Evolutionary conservation across 2,113 vertebrate genomes (phyloP).

Genomic region (Vireo altiloquus): DNA sequence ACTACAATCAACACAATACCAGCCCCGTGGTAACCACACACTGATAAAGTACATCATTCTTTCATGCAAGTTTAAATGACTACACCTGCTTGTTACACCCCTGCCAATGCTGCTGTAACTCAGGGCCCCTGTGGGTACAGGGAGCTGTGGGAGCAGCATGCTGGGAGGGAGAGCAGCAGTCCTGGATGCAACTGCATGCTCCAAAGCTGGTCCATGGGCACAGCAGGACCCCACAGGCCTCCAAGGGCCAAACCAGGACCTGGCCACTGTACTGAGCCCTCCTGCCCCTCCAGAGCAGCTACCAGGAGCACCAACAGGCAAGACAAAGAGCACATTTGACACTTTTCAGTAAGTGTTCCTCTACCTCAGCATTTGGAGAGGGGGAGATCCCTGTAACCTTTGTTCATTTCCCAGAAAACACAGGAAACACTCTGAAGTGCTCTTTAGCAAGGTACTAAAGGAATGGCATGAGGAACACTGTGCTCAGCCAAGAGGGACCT

Average conservation of each 20-base stretch:
- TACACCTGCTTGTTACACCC: background rate
- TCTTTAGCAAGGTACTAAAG: background rate
- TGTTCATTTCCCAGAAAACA: background rate
- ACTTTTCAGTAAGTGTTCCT: fast-evolving
- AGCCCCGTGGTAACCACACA: background rate
- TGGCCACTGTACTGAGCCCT: background rate
- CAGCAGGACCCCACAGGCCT: background rate
- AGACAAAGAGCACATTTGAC: background rate
- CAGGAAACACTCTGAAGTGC: background rate
- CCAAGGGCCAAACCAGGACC: background rate
- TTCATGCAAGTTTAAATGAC: background rate
- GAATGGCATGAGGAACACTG: fast-evolving
- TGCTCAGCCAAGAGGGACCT: fast-evolving
- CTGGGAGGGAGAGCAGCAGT: fast-evolving
- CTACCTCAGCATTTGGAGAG: background rate
- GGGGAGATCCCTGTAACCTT: background rate
- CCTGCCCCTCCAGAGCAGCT: background rate
- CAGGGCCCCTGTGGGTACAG: background rate
- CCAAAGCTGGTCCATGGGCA: background rate
- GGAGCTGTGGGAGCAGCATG: fast-evolving
- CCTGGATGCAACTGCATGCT: background rate
- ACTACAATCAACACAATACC: background rate
- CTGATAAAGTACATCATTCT: background rate
- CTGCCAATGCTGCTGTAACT: background rate
- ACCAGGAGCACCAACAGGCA: background rate